Evolutionary conservation across 2,888 invertebrate species (phyloP).

Genomic region (Priocnemis perturbator): DNA sequence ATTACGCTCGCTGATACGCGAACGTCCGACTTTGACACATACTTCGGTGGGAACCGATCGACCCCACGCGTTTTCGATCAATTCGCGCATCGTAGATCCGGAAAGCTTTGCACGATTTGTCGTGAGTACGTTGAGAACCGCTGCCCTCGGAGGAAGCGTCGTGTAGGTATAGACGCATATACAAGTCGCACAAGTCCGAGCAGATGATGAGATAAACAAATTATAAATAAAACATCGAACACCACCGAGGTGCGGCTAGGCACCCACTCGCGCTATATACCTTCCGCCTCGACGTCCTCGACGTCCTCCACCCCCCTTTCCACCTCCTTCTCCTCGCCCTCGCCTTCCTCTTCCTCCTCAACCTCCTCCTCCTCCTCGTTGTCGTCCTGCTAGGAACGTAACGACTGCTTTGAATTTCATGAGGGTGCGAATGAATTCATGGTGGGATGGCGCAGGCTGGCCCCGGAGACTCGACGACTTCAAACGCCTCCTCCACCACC

Average conservation of each 20-base stretch:
- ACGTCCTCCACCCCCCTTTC: conserved; percentile 11
- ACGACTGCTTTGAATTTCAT: conserved; percentile 74
- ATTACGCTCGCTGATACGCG: too few species aligned
- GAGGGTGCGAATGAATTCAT: conserved; percentile 68
- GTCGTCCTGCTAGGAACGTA: conserved; percentile 65
- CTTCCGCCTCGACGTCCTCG: conserved; percentile 30
- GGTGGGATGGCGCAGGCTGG: conserved; percentile 61
- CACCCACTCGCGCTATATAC: conserved; percentile 22
- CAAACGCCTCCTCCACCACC: conserved; percentile 40
- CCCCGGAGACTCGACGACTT: conserved; percentile 55
- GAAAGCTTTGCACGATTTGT: too few species aligned
- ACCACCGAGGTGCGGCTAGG: conserved; percentile 36
- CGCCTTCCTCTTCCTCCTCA: conserved; percentile 23
- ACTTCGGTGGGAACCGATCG: too few species aligned
- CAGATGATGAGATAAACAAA: conserved; percentile 66
- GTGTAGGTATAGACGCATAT: conserved; percentile 5
- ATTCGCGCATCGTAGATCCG: too few species aligned
- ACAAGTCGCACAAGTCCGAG: conserved; percentile 43
- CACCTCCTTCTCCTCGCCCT: conserved; percentile 16
- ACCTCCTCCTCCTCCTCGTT: conserved; percentile 36
- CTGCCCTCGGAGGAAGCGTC: too few species aligned
- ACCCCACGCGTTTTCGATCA: too few species aligned
- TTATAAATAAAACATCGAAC: conserved; percentile 72
- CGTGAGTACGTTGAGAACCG: too few species aligned
- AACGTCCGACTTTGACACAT: too few species aligned